Percentiles rank a stretch among this genome's conserved stretches.
Conservation (phyloP, 2,113 vertebrate genomes). For the Pomatorhinus ruficollis region DNA sequence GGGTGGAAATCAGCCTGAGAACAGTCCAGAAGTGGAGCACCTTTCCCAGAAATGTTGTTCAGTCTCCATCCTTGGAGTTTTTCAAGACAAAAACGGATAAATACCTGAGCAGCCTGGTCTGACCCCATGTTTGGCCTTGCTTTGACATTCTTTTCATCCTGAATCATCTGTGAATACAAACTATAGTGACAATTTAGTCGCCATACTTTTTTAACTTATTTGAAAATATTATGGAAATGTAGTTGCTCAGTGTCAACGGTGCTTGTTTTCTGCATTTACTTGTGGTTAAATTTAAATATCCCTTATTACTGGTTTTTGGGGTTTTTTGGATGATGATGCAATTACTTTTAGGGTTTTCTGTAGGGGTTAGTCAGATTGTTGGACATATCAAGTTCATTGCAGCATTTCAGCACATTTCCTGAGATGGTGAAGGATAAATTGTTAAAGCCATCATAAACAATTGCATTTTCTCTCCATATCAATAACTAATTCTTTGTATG, state of each 20-base stretch:
- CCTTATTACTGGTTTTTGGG: not conserved
- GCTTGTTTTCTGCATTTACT: not conserved
- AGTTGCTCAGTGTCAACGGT: not conserved
- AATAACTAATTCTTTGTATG: not conserved
- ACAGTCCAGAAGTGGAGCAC: not conserved
- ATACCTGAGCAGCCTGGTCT: not conserved
- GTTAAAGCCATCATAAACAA: not conserved
- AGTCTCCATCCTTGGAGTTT: not conserved
- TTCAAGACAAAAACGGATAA: not conserved
- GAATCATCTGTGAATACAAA: not conserved
- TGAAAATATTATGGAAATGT: not conserved
- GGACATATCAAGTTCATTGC: not conserved
- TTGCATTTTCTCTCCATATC: not conserved
- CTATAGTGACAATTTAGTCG: not conserved
- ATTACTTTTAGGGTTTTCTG: not conserved
- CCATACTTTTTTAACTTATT: not conserved
- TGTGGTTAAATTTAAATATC: not conserved
- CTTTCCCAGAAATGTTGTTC: not conserved
- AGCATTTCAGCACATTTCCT: not conserved
- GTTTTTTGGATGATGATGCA: not conserved
- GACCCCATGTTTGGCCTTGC: not conserved
- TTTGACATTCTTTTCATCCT: not conserved
- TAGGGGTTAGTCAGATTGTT: not conserved
- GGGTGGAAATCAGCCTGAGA: not conserved
- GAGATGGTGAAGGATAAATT: not conserved